Percentiles rank a stretch among this genome's conserved stretches.
Conservation (phyloP, 2,888 invertebrate genomes). For the Clistopyga incitator region DNA sequence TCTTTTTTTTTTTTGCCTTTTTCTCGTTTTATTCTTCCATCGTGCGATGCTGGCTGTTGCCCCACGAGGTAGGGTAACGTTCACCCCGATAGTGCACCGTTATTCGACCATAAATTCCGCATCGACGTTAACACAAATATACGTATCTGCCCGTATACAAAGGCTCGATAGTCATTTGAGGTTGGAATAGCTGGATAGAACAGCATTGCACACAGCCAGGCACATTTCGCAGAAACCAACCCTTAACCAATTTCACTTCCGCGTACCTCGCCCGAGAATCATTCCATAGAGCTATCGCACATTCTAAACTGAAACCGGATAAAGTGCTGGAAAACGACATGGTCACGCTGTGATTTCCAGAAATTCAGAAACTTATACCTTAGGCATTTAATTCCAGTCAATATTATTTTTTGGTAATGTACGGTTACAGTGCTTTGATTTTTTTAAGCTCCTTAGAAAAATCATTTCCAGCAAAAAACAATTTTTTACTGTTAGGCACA, state of each 20-base stretch:
- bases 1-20: slow-evolving; percentile 19
- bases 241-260: slow-evolving; percentile 41
- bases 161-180: slow-evolving; percentile 46
- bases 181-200: slow-evolving; percentile 14
- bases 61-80: slow-evolving; percentile 52
- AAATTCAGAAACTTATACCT: neutral
- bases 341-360: neutral
- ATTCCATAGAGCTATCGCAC: neutral
- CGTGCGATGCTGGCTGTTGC: slow-evolving; percentile 26
- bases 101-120: slow-evolving; percentile 77
- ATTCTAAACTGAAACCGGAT: neutral
- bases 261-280: slow-evolving; percentile 13
- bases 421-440: too few species aligned
- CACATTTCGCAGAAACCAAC: slow-evolving; percentile 30
- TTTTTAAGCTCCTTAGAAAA: too few species aligned
- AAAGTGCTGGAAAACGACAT: neutral
- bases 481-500: too few species aligned
- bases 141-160: slow-evolving; percentile 64
- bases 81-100: slow-evolving; percentile 73
- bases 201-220: neutral
- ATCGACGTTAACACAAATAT: slow-evolving; percentile 72
- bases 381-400: neutral
- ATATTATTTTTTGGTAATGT: too few species aligned
- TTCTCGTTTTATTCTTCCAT: slow-evolving; percentile 37
- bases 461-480: too few species aligned